phyloP scores from a whole-genome alignment of 2,113 vertebrate species.

The Stictonetta naevosa region DNA sequence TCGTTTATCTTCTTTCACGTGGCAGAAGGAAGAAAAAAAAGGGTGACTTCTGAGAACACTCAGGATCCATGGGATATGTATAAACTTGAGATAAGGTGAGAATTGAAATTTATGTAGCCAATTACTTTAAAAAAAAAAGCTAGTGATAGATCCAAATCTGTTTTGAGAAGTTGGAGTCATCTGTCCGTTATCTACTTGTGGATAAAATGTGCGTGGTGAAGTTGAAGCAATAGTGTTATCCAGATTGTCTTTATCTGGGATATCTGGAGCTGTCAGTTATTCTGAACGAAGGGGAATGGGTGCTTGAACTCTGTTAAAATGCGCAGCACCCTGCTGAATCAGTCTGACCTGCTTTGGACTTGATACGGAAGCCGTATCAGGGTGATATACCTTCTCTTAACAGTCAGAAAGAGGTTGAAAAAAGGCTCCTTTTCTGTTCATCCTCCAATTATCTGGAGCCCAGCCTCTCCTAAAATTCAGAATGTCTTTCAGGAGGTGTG shows the following conservation, averaged over 20 bases:
- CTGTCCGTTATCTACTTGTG: background rate
- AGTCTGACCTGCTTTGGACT: background rate
- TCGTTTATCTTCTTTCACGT: fast-evolving
- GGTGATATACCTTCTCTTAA: background rate
- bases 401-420: background rate
- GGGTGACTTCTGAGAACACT: background rate
- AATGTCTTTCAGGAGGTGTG: background rate
- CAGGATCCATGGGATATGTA: background rate
- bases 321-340: background rate
- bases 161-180: background rate
- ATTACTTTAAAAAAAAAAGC: background rate
- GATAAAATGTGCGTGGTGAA: background rate
- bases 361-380: background rate
- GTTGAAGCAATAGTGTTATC: background rate
- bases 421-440: background rate
- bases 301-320: background rate
- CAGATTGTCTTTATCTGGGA: background rate
- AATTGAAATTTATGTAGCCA: background rate
- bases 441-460: background rate
- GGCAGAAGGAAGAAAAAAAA: background rate
- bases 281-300: background rate
- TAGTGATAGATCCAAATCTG: background rate
- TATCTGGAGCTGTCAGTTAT: background rate
- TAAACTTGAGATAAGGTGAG: background rate
- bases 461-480: background rate